Conservation (phyloP, 30 jellyfish, hydroid and myxozoan genomes). For the Aurelia sp. region DNA sequence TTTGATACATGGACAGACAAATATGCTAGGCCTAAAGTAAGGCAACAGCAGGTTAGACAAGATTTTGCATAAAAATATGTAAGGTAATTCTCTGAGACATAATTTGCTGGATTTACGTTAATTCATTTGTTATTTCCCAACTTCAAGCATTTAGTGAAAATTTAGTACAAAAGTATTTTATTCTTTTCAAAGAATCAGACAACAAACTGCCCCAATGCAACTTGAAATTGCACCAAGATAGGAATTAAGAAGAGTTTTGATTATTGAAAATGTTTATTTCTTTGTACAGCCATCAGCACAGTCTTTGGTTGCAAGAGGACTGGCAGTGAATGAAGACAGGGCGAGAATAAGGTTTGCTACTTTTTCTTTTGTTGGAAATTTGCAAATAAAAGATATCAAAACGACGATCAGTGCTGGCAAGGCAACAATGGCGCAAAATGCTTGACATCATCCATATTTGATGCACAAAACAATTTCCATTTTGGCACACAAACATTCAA, state of each 20-base stretch:
- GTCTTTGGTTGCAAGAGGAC: constrained; percentile 62
- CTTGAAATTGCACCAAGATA: too few species aligned
- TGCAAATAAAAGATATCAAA: too few species aligned
- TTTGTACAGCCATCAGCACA: constrained; percentile 61
- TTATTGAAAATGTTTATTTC: neutral
- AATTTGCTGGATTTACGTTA: neutral
- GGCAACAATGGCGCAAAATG: too few species aligned
- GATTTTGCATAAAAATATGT: too few species aligned
- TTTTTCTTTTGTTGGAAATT: too few species aligned
- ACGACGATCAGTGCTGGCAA: neutral
- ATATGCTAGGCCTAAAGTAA: too few species aligned
- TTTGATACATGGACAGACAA: too few species aligned
- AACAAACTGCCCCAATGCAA: neutral
- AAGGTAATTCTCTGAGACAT: too few species aligned
- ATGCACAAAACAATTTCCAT: too few species aligned
- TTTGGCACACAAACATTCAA: too few species aligned
- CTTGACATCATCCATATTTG: too few species aligned
- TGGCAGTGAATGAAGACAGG: constrained; percentile 53
- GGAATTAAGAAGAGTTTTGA: neutral
- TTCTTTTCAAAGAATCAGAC: neutral
- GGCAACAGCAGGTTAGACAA: too few species aligned
- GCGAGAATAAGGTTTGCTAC: constrained; percentile 28
- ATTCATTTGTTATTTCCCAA: neutral
- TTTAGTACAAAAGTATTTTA: neutral
- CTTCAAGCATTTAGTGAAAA: neutral